A percentile compares a stretch with the other conserved stretches of the same genome.
Evolutionary conservation across 2,888 invertebrate genomes (phyloP).

Genomic region (Caenorhabditis sp.): DNA sequence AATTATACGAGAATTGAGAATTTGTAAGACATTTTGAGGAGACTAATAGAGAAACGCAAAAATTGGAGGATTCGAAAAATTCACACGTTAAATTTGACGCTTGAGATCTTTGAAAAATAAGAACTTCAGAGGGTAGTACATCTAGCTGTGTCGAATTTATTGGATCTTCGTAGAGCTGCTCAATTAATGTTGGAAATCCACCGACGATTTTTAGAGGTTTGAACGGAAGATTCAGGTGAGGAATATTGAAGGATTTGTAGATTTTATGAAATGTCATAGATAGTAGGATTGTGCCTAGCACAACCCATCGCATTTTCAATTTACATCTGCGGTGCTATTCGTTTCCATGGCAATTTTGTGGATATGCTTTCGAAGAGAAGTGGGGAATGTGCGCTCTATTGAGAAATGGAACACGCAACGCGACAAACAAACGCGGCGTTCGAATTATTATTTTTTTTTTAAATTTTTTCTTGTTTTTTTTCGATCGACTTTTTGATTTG

Average conservation of each 20-base stretch:
- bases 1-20: constrained; percentile 19
- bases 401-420: constrained; percentile 11
- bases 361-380: not conserved
- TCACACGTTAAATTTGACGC: constrained; percentile 14
- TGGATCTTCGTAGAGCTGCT: constrained; percentile 16
- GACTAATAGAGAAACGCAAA: constrained; percentile 17
- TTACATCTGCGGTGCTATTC: not conserved
- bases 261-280: constrained; percentile 13
- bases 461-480: constrained; percentile 2
- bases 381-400: constrained; percentile 23
- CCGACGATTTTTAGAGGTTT: constrained; percentile 25
- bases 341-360: constrained; percentile 27
- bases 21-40: constrained; percentile 19
- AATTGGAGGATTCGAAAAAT: constrained; percentile 6
- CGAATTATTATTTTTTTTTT: not conserved
- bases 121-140: no score
- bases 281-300: constrained; percentile 16
- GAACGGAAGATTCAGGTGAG: constrained; percentile 17
- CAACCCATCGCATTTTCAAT: constrained; percentile 16
- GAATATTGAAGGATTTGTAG: constrained; percentile 29
- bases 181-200: constrained; percentile 32
- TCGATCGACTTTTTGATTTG: constrained; percentile 1
- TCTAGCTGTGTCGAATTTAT: not conserved
- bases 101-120: no score
- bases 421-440: constrained; percentile 8